Conservation (phyloP, 2,888 invertebrate species). For the Ennomos erosarius region DNA sequence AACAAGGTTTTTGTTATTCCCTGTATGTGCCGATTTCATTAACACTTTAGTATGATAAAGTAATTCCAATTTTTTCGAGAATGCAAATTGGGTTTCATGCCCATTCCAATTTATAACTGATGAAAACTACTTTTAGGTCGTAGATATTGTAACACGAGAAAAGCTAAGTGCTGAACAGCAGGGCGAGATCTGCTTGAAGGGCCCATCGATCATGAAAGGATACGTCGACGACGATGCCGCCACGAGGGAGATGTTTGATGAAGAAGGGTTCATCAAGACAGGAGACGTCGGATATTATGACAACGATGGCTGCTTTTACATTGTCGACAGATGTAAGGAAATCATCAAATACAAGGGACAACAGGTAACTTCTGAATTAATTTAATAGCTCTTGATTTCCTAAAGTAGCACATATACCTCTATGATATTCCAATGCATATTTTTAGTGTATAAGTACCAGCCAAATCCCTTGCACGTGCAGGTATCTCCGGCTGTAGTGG, state of each 20-base stretch:
- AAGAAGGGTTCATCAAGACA: conserved; percentile 66
- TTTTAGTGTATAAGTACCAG: too few relatives aligned
- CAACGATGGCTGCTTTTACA: conserved; percentile 65
- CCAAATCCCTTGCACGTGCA: conserved; percentile 42
- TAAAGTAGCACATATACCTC: too few relatives aligned
- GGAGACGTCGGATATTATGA: conserved; percentile 73
- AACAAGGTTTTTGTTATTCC: too few relatives aligned
- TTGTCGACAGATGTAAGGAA: conserved; percentile 69
- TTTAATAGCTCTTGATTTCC: too few relatives aligned
- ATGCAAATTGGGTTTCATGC: too few relatives aligned
- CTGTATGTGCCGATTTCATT: too few relatives aligned
- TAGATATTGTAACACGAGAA: conserved; percentile 56
- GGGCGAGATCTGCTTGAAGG: conserved; percentile 60
- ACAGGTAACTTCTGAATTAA: not conserved
- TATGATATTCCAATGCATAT: too few relatives aligned
- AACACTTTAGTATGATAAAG: too few relatives aligned
- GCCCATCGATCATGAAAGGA: conserved; percentile 54
- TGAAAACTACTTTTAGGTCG: conserved; percentile 49
- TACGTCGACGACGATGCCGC: conserved; percentile 35
- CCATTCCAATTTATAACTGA: too few relatives aligned
- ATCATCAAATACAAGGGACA: conserved; percentile 69
- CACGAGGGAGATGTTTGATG: conserved; percentile 56
- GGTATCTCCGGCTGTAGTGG: conserved; percentile 93
- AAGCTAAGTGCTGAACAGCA: conserved; percentile 48
- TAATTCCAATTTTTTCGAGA: too few relatives aligned